These are phyloP conservation scores for Eulemur rufifrons DNA, from an alignment of 2,113 vertebrate genomes.

Conservation along the genomic window DNA sequence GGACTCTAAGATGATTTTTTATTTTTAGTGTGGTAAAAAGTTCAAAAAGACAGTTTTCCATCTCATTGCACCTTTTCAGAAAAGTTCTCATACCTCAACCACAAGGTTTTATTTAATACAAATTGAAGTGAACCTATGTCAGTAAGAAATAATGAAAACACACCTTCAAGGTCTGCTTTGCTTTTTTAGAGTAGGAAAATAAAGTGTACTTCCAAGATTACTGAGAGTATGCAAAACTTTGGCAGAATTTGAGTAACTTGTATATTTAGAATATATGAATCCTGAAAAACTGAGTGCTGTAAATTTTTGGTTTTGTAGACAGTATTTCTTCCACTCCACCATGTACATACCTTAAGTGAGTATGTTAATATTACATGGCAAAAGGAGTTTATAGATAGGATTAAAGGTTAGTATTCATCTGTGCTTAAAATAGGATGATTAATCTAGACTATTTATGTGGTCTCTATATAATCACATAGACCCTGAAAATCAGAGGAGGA, in stretches of 20 bases:
- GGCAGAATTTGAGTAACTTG: conserved; percentile 52
- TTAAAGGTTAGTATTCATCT: background rate
- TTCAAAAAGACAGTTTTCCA: conserved; percentile 82
- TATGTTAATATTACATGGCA: background rate
- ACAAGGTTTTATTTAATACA: conserved; percentile 76
- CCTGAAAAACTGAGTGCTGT: background rate
- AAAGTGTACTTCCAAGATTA: conserved; percentile 59
- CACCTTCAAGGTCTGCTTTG: conserved; percentile 29
- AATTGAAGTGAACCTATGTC: conserved; percentile 76
- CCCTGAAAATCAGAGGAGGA: background rate
- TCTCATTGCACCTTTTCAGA: conserved; percentile 81
- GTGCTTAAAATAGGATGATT: background rate
- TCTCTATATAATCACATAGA: background rate
- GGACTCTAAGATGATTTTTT: conserved; percentile 69
- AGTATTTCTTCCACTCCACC: background rate
- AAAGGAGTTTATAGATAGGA: background rate
- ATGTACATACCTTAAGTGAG: background rate
- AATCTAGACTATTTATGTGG: background rate
- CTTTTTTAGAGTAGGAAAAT: conserved; percentile 48
- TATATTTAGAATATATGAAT: conserved; percentile 57
- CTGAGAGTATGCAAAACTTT: conserved; percentile 41
- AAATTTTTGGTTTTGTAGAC: background rate
- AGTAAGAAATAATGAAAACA: conserved; percentile 78
- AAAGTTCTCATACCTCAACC: conserved; percentile 63
- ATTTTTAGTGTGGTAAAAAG: conserved; percentile 71